These are phyloP conservation scores for Micrastur ruficollis DNA, from an alignment of 2,797 vertebrate species.

Conservation along the genomic window DNA sequence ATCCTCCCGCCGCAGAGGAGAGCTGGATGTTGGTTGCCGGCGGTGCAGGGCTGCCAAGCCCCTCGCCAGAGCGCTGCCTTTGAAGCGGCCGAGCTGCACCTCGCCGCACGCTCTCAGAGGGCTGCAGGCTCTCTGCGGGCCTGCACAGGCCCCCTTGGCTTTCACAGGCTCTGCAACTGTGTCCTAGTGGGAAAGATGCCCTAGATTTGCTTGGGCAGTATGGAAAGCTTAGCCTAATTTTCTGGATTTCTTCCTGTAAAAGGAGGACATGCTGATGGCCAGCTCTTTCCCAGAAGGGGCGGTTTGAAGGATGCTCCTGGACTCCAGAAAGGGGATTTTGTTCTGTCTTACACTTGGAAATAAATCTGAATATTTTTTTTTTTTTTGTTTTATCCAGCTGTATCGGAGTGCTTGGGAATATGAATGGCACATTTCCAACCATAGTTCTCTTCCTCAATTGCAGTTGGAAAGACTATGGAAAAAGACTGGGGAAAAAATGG, in stretches of 20 bases:
- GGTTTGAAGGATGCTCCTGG: not conserved
- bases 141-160: fast-evolving
- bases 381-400: not conserved
- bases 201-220: not conserved
- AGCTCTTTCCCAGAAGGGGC: not conserved
- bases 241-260: not conserved
- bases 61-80: fast-evolving
- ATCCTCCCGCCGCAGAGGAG: not conserved
- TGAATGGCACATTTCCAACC: not conserved
- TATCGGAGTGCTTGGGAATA: not conserved
- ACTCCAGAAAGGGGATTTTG: not conserved
- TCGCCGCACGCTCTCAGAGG: fast-evolving
- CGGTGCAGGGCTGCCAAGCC: not conserved
- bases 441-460: not conserved
- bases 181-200: not conserved
- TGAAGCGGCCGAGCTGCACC: fast-evolving
- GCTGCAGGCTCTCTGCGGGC: not conserved
- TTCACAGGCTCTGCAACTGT: not conserved
- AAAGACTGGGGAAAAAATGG: not conserved
- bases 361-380: not conserved
- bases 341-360: not conserved
- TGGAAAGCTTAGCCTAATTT: not conserved
- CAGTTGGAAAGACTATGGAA: not conserved
- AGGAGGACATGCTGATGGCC: fast-evolving
- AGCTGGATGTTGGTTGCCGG: not conserved